Evolutionary conservation across 2,888 invertebrate genomes (phyloP), one percentile per base, ranked within the genome.

Genomic region (Diadegma fenestrale): DNA sequence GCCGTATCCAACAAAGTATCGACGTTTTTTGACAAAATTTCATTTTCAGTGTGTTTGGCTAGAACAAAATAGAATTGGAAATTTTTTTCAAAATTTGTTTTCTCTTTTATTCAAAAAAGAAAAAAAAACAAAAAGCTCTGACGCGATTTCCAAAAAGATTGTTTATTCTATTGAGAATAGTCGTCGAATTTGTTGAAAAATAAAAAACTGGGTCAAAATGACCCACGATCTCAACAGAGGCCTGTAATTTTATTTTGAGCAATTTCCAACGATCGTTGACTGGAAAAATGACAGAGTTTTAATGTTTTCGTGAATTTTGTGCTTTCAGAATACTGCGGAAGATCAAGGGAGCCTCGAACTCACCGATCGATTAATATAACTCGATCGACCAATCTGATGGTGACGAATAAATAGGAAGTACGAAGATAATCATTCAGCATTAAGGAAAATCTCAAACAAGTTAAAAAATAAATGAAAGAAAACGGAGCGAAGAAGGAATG

Each of bases 251-350:
- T 37, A 1, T 10, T 58, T 12, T 7, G 51, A 63, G 2, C n/a
- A 14, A 33, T 63, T 5, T 3, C 1, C 12, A 17, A 14, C 2
- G 2, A 63, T 63, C 1, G 63, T 37, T 64, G 10, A 37, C 4
- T 0, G 19, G 17, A 1, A 33, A 63, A 64, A n/a, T 37, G 17
- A 3, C n/a, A 3, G 0, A 61, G 41, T 43, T 66, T 68, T 86
- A 84, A 82, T 82, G 61, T 64, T 14, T 63, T 78, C 80, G 61
- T 61, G 30, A 17, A 48, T 45, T 73, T 85, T 87, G 7, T 86
- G 86, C 66, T 90, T 91, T 58, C 89, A 90, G 89, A 89, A 89
- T 51, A 80, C 87, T 26, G 72, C 54, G 45, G 89, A 88, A 37
- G 84, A 87, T 83, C 84, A 81, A 79, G 87, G 76, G 64, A 85